phyloP scores from a whole-genome alignment of 2,888 invertebrate genomes.

The Bembecia ichneumoniformis region DNA sequence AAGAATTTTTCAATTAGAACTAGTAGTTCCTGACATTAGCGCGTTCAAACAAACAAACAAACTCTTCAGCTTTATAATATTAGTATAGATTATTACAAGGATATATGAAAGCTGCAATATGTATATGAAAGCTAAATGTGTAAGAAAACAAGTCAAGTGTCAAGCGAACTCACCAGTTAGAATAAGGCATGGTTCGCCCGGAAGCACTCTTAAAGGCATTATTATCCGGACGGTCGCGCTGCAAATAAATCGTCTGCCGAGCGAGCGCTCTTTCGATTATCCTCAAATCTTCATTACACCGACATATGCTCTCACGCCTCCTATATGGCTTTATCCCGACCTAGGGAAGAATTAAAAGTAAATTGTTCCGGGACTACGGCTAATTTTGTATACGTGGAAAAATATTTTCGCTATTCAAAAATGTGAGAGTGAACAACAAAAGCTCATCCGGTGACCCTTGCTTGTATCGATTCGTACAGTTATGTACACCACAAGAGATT shows the following conservation, averaged over 20 bases:
- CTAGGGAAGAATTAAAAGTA: conserved; percentile 4
- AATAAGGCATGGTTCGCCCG: conserved; percentile 32
- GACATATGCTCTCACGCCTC: conserved; percentile 47
- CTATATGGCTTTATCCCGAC: conserved; percentile 1
- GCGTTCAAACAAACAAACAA: no score
- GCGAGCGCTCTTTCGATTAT: conserved; percentile 68
- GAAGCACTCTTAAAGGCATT: conserved; percentile 63
- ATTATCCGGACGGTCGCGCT: conserved; percentile 68
- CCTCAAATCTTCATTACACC: conserved; percentile 72
- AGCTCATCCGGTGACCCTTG: no score
- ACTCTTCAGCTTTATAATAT: no score
- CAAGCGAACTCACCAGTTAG: conserved; percentile 20
- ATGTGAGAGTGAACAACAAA: no score
- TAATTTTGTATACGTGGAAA: background rate
- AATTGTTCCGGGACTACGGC: conserved; percentile 1
- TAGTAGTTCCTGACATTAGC: no score
- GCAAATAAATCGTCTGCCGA: conserved; percentile 69
- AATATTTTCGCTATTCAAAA: background rate
- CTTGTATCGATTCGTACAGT: no score
- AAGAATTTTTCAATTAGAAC: no score
- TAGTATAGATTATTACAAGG: no score
- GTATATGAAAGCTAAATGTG: no score
- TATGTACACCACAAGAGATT: no score
- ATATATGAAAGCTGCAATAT: no score
- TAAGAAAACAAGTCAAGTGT: conserved; percentile 1